Conservation (phyloP, 2,797 vertebrate species). For the Pristis pectinata region DNA sequence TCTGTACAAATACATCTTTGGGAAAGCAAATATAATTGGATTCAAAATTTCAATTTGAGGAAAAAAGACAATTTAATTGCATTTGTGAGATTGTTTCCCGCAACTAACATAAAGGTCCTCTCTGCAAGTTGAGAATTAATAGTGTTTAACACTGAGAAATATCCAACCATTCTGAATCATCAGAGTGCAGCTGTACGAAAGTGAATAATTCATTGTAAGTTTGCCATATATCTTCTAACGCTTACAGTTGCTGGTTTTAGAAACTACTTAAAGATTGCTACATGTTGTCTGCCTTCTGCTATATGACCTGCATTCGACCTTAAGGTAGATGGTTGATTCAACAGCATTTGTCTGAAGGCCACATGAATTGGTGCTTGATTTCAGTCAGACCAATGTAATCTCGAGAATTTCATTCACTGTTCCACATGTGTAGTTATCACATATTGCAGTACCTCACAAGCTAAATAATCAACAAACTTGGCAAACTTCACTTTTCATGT, state of each 20-base stretch:
- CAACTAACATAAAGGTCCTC: background rate
- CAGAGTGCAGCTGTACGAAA: background rate
- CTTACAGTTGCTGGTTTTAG: background rate
- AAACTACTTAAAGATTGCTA: background rate
- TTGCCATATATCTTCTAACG: background rate
- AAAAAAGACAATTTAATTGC: background rate
- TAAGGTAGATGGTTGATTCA: background rate
- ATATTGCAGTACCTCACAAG: background rate
- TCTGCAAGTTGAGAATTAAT: too few species aligned
- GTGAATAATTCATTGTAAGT: background rate
- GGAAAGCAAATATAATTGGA: background rate
- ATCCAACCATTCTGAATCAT: background rate
- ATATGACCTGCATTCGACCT: background rate
- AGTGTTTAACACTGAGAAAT: background rate
- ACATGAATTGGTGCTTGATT: constrained; percentile 19
- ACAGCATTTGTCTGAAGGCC: background rate
- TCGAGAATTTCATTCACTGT: background rate
- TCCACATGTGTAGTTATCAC: background rate
- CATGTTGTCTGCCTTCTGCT: constrained; percentile 19
- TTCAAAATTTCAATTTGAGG: background rate
- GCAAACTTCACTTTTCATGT: background rate
- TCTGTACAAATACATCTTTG: background rate
- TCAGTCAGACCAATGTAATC: background rate
- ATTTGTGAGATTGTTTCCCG: background rate
- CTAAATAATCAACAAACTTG: background rate